Conservation (phyloP, 2,888 invertebrate genomes). For the Nemotelus pantherinus region DNA sequence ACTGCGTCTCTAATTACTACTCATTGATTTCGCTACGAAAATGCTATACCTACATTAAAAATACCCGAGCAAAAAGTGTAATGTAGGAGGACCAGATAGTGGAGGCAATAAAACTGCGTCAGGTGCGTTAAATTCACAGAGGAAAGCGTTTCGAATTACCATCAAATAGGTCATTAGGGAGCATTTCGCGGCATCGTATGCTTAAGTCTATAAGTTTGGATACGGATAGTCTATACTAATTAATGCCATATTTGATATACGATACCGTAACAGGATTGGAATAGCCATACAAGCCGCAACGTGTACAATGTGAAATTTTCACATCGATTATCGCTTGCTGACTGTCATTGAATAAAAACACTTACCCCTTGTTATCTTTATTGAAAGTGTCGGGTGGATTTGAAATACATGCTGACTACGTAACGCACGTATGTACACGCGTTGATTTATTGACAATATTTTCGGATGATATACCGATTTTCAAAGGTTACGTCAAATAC, state of each 20-base stretch:
- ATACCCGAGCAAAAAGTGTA: too few species aligned
- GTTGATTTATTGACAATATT: too few species aligned
- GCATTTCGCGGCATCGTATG: neutral
- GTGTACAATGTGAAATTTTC: slow-evolving; percentile 20
- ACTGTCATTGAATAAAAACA: too few species aligned
- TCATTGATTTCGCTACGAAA: too few species aligned
- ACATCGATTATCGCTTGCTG: neutral
- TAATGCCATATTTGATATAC: slow-evolving; percentile 30
- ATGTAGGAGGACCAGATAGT: too few species aligned
- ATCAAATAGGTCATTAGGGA: slow-evolving; percentile 37
- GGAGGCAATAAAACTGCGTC: neutral
- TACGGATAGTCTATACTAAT: slow-evolving; percentile 30
- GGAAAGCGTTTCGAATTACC: slow-evolving; percentile 33
- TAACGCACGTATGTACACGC: neutral
- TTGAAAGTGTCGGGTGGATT: too few species aligned
- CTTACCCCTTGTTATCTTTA: too few species aligned
- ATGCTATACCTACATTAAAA: too few species aligned
- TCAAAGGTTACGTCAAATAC: too few species aligned
- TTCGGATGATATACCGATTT: too few species aligned
- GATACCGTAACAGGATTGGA: slow-evolving; percentile 28
- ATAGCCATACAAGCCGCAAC: neutral
- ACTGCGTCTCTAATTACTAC: too few species aligned
- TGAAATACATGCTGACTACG: neutral
- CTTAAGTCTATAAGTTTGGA: neutral
- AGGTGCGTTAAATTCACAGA: slow-evolving; percentile 27